phyloP scores from a whole-genome alignment of 2,113 vertebrate genomes.

The Salvator merianae region DNA sequence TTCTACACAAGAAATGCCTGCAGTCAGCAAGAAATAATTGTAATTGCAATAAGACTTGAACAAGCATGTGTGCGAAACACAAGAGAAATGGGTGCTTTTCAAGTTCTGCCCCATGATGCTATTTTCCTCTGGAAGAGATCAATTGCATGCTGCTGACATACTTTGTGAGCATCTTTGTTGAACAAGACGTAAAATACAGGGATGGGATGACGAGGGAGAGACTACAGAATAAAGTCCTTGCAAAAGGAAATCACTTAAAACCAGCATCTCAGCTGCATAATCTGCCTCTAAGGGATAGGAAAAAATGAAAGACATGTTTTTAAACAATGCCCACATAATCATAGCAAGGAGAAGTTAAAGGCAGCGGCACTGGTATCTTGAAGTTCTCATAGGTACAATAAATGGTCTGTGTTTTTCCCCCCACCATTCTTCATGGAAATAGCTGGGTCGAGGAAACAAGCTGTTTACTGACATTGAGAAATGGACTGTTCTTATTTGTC shows the following conservation, averaged over 20 bases:
- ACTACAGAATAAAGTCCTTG: background rate
- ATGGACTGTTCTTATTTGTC: no score
- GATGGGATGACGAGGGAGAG: rapidly evolving
- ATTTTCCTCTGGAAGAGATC: background rate
- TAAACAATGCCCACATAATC: background rate
- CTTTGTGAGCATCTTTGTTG: background rate
- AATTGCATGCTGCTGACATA: background rate
- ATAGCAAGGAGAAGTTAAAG: background rate
- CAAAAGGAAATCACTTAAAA: constrained; percentile 26
- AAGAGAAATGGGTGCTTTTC: background rate
- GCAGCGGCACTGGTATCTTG: background rate
- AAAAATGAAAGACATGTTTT: background rate
- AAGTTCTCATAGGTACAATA: background rate
- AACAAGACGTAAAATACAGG: background rate
- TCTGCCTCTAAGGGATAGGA: background rate
- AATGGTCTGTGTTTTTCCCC: background rate
- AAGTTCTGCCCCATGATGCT: background rate
- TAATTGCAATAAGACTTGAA: constrained; percentile 43
- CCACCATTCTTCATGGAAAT: background rate
- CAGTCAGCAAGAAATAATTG: constrained; percentile 45
- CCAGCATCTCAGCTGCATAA: background rate
- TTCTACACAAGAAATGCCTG: background rate
- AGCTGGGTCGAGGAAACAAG: no score
- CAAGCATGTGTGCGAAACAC: background rate
- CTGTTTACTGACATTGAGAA: no score